phyloP scores from a whole-genome alignment of 2,797 vertebrate species.

The Eleutherodactylus coqui region DNA sequence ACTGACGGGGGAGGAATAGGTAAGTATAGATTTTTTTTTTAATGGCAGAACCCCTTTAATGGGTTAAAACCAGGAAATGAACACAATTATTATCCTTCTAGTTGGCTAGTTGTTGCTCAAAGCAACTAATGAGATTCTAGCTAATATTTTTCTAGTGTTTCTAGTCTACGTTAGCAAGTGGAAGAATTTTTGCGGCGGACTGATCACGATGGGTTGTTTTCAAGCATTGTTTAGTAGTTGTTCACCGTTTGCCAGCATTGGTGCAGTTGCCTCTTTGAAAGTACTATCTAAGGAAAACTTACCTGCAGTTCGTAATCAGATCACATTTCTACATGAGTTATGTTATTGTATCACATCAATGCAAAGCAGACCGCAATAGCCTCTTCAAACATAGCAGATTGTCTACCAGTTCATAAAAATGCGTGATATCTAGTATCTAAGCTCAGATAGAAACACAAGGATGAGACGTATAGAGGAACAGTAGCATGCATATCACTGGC shows the following conservation, averaged over 20 bases:
- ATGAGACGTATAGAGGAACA: slow-evolving; percentile 37
- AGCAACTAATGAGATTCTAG: background rate
- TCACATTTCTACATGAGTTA: background rate
- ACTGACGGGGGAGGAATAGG: no score
- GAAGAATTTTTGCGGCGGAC: background rate
- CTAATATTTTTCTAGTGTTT: background rate
- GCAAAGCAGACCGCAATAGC: background rate
- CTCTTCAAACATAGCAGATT: background rate
- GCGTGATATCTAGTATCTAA: slow-evolving; percentile 16
- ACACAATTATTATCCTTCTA: no score
- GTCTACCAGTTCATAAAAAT: background rate
- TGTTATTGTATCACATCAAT: background rate
- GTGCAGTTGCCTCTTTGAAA: background rate
- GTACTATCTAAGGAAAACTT: background rate
- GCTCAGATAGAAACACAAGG: slow-evolving; percentile 31
- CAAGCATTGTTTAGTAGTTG: no score
- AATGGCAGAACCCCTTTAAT: no score
- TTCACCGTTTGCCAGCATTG: background rate
- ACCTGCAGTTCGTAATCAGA: background rate
- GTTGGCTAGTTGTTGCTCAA: no score
- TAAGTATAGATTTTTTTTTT: no score
- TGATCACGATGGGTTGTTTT: background rate
- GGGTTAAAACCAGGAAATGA: no score
- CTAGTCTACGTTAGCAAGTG: background rate
- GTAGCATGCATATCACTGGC: slow-evolving; percentile 49